Conservation (phyloP, 2,797 vertebrate species). For the Notolepis coatsorum region DNA sequence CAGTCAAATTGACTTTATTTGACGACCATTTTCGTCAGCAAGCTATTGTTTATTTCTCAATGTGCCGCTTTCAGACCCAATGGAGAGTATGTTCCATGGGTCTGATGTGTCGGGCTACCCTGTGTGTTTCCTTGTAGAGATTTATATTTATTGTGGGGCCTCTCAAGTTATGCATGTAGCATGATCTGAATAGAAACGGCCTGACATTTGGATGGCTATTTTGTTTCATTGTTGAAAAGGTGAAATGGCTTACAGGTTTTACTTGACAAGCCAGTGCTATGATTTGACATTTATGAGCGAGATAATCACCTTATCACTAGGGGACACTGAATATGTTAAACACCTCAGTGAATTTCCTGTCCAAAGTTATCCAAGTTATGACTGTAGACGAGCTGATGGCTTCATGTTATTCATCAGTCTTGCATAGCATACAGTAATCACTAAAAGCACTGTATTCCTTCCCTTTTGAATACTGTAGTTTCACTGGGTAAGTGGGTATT, state of each 20-base stretch:
- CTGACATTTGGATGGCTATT: neutral
- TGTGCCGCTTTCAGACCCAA: too few relatives aligned
- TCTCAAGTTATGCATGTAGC: neutral
- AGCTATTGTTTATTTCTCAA: too few relatives aligned
- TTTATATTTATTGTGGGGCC: neutral
- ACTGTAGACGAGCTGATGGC: neutral
- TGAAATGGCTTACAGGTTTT: neutral
- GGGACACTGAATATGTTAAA: neutral
- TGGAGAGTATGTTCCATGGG: too few relatives aligned
- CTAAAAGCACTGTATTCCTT: neutral
- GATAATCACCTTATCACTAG: neutral
- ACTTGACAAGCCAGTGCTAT: neutral
- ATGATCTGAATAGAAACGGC: constrained; percentile 4
- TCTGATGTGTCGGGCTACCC: too few relatives aligned
- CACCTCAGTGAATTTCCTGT: too few relatives aligned
- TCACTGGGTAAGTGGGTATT: neutral
- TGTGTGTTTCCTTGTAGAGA: too few relatives aligned
- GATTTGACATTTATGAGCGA: neutral
- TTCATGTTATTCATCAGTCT: neutral
- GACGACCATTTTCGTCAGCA: too few relatives aligned
- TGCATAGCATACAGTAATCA: neutral
- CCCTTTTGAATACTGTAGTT: neutral
- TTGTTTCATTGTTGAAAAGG: constrained; percentile 13
- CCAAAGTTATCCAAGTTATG: neutral
- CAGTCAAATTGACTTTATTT: too few relatives aligned